Conservation (phyloP, 2,113 vertebrate genomes). For the Bothrops jararaca region DNA sequence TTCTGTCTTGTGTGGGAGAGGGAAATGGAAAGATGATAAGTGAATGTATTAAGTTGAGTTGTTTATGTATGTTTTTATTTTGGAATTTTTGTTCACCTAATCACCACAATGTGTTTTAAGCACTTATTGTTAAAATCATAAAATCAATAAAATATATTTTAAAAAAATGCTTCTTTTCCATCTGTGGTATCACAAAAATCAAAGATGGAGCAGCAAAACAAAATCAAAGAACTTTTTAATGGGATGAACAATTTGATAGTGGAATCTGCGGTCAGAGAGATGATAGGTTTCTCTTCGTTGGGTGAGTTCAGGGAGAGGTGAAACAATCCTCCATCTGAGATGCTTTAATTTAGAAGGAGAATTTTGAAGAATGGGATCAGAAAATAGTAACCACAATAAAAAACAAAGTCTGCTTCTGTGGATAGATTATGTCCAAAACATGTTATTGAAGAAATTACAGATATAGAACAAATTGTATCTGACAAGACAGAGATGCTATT, state of each 20-base stretch:
- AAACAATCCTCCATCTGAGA: not conserved
- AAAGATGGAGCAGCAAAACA: not conserved
- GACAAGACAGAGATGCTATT: not conserved
- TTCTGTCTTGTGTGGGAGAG: no score
- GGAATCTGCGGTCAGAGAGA: not conserved
- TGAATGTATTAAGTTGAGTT: no score
- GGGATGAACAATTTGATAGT: not conserved
- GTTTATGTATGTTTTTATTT: no score
- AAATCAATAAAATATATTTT: no score
- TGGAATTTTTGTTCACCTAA: no score
- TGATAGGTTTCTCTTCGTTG: not conserved
- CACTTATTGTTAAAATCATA: no score
- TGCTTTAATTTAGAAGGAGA: not conserved
- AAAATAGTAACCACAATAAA: not conserved
- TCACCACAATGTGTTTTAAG: no score
- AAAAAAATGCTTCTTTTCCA: not conserved
- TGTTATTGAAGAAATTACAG: not conserved
- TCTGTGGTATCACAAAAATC: not conserved
- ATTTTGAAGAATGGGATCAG: not conserved
- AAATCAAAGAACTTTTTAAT: not conserved
- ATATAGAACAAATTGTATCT: not conserved
- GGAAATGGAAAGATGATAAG: no score
- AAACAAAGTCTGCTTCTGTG: not conserved
- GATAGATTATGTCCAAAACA: not conserved
- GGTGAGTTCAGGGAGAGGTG: not conserved